Conservation (phyloP, 1,140 invertebrate species). For the Galleria mellonella region DNA sequence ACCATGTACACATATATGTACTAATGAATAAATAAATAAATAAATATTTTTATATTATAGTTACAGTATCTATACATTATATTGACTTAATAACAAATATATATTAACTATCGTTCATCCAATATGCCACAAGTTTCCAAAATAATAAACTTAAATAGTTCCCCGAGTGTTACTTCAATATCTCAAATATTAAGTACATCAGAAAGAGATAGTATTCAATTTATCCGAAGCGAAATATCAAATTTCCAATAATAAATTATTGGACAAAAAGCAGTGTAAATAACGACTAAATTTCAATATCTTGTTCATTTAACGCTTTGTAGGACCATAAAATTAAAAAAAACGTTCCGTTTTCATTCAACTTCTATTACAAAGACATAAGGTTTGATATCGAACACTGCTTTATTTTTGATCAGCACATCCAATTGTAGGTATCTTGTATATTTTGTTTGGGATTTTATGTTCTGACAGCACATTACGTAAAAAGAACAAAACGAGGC, state of each 20-base stretch:
- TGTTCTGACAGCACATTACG: conserved; percentile 25
- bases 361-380: background rate
- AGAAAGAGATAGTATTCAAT: conserved; percentile 5
- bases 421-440: conserved; percentile 5
- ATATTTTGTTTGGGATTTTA: conserved; percentile 38
- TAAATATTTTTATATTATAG: no score
- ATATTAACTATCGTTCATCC: no score
- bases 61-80: no score
- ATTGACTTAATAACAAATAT: no score
- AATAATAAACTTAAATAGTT: no score
- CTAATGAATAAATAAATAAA: no score
- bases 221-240: conserved; percentile 18
- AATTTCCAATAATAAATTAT: conserved; percentile 28
- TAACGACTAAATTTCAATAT: conserved; percentile 40
- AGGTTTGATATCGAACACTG: background rate
- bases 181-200: no score
- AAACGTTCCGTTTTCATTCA: background rate
- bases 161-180: no score
- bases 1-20: no score
- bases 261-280: conserved; percentile 15
- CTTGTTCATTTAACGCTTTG: conserved; percentile 26
- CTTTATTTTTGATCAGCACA: background rate
- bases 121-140: no score
- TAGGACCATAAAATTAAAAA: conserved; percentile 6
- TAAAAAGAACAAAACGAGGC: conserved; percentile 25